phyloP scores from a whole-genome alignment of 2,113 vertebrate genomes.

The Equus quagga region DNA sequence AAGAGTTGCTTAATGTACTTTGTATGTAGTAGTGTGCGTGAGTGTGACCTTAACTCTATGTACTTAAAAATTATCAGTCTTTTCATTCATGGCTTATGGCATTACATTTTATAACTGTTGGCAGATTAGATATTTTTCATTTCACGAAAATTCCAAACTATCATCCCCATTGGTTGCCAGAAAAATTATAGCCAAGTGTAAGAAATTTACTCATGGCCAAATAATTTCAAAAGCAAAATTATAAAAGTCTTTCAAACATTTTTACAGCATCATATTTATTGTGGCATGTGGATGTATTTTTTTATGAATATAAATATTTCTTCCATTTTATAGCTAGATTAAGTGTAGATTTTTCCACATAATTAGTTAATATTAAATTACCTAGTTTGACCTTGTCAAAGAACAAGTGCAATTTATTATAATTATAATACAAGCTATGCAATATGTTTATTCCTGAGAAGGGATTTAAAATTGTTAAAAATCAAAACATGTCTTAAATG shows the following conservation, averaged over 20 bases:
- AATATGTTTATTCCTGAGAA: neutral
- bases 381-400: neutral
- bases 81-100: neutral
- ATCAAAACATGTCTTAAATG: slow-evolving; percentile 15
- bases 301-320: neutral
- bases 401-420: neutral
- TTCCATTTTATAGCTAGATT: neutral
- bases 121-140: neutral
- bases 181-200: neutral
- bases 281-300: neutral
- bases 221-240: slow-evolving; percentile 20
- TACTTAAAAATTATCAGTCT: neutral
- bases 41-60: neutral
- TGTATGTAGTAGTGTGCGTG: neutral
- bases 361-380: slow-evolving; percentile 10
- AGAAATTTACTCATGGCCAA: neutral
- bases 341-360: neutral
- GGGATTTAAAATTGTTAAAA: neutral
- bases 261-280: neutral
- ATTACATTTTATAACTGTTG: neutral
- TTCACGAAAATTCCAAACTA: neutral
- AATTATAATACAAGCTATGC: neutral
- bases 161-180: neutral
- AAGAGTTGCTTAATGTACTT: neutral
- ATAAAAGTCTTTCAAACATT: neutral